phyloP scores from a whole-genome alignment of 2,797 vertebrate genomes.

The Leptoclinus maculatus region DNA sequence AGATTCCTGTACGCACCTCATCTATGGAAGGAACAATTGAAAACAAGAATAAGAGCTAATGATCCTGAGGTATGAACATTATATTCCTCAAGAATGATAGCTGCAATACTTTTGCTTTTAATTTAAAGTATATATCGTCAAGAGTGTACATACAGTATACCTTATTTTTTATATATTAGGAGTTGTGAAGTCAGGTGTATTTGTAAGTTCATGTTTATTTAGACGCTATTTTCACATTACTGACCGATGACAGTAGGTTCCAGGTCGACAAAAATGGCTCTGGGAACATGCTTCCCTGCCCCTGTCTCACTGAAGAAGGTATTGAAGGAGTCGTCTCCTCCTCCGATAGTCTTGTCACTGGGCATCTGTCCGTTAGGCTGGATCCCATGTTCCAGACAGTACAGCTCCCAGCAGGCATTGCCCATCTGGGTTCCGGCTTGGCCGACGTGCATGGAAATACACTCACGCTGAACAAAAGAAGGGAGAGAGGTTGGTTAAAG shows the following conservation, averaged over 20 bases:
- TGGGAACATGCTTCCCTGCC: constrained; percentile 83
- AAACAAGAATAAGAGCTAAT: background rate
- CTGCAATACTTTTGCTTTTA: background rate
- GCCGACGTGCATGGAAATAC: constrained; percentile 82
- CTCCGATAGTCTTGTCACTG: constrained; percentile 76
- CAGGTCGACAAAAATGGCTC: constrained; percentile 84
- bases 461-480: constrained; percentile 75
- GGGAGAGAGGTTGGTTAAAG: background rate
- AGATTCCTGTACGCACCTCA: constrained; percentile 82
- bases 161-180: background rate
- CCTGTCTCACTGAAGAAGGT: constrained; percentile 85
- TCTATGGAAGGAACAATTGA: constrained; percentile 51
- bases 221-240: constrained; percentile 7
- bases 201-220: background rate
- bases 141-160: background rate
- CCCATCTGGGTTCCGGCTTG: constrained; percentile 83
- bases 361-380: constrained; percentile 83
- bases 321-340: constrained; percentile 83
- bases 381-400: constrained; percentile 81
- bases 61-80: background rate
- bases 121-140: background rate
- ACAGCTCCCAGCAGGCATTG: constrained; percentile 83
- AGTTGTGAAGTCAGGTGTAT: background rate
- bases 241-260: constrained; percentile 84
- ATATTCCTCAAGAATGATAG: background rate